phyloP scores from a whole-genome alignment of 2,888 invertebrate genomes.

The Torymus texanus region DNA sequence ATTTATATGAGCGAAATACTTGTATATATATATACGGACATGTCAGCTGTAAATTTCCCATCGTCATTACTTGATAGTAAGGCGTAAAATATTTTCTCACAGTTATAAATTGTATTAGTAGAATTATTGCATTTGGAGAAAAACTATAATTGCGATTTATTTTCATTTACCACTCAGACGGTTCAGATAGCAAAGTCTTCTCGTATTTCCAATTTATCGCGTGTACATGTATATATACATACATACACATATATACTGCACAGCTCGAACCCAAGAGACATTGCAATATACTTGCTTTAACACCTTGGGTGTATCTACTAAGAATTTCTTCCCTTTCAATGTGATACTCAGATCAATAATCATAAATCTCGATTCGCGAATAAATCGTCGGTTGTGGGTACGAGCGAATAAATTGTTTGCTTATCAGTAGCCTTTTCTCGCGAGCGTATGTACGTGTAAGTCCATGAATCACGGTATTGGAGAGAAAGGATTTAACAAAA shows the following conservation, averaged over 20 bases:
- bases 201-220: slow-evolving; percentile 55
- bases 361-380: slow-evolving; percentile 51
- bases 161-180: slow-evolving; percentile 44
- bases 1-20: neutral
- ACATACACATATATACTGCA: neutral
- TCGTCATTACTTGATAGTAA: slow-evolving; percentile 39
- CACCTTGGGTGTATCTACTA: slow-evolving; percentile 53
- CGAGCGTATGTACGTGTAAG: slow-evolving; percentile 26
- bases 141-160: slow-evolving; percentile 56
- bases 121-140: slow-evolving; percentile 30
- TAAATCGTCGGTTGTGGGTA: slow-evolving; percentile 47
- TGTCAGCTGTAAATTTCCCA: slow-evolving; percentile 17
- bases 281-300: slow-evolving; percentile 49
- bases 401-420: slow-evolving; percentile 56
- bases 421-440: slow-evolving; percentile 56
- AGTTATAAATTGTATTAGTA: slow-evolving; percentile 41
- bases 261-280: slow-evolving; percentile 34
- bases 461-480: slow-evolving; percentile 41
- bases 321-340: slow-evolving; percentile 53
- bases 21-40: neutral
- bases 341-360: slow-evolving; percentile 53
- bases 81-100: slow-evolving; percentile 24
- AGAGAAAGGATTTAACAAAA: slow-evolving; percentile 50
- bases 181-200: slow-evolving; percentile 48
- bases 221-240: slow-evolving; percentile 13